These are phyloP conservation scores for Eupsilia transversa DNA, from an alignment of 2,888 invertebrate genomes.

Conservation along the genomic window DNA sequence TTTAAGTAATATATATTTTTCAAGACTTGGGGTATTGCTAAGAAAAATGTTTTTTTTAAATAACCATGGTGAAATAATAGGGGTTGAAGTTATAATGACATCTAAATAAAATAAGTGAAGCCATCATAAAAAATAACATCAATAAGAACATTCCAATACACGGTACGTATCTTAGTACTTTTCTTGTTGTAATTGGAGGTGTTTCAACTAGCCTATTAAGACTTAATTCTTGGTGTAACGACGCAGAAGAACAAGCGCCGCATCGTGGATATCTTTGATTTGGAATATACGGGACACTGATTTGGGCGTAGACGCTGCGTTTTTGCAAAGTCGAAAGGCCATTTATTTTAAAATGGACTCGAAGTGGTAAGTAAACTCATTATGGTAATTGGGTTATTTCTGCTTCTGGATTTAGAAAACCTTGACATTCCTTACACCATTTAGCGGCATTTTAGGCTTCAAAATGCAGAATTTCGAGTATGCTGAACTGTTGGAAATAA, in stretches of 20 bases:
- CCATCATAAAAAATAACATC: not conserved
- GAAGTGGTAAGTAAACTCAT: no score
- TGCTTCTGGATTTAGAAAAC: no score
- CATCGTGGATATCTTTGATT: constrained; percentile 59
- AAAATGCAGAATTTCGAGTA: no score
- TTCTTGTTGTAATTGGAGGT: constrained; percentile 69
- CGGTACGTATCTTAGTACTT: constrained; percentile 7
- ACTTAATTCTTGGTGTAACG: constrained; percentile 75
- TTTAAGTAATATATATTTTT: not conserved
- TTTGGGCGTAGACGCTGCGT: not conserved
- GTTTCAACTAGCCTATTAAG: constrained; percentile 74
- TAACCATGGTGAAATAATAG: not conserved
- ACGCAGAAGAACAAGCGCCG: constrained; percentile 69
- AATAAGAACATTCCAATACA: not conserved
- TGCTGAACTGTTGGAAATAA: no score
- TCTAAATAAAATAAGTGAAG: not conserved
- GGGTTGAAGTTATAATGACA: not conserved
- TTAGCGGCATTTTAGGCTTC: no score
- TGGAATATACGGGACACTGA: constrained; percentile 57
- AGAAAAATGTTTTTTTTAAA: no score
- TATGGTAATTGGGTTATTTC: no score
- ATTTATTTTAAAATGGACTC: no score
- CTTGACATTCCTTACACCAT: no score
- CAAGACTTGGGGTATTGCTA: not conserved
- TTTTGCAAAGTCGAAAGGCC: not conserved